Evolutionary conservation across 1,140 invertebrate species (phyloP).

Genomic region (Drosophila obscura): DNA sequence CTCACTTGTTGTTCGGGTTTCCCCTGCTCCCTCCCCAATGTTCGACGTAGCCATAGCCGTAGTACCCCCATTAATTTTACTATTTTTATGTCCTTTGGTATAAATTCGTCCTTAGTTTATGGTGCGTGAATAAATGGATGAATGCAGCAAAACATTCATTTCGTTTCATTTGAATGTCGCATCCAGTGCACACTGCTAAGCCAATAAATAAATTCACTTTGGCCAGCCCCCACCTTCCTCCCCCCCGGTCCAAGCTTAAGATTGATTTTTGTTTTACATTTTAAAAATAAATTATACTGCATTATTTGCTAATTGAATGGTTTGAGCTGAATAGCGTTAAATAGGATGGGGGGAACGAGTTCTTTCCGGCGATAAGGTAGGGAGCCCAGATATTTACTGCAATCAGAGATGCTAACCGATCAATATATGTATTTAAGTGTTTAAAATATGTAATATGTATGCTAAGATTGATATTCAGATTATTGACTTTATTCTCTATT

Average conservation of each 20-base stretch:
- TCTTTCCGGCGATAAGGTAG: neutral
- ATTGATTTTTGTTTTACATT: conserved; percentile 22
- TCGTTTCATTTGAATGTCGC: conserved; percentile 72
- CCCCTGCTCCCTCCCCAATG: neutral
- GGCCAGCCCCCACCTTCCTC: neutral
- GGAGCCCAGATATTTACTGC: too few species aligned
- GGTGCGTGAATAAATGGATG: conserved; percentile 79
- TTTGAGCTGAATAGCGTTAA: neutral
- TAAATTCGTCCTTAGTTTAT: conserved; percentile 79
- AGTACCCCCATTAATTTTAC: conserved; percentile 72
- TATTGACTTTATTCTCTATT: too few species aligned
- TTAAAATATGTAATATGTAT: too few species aligned
- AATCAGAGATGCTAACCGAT: too few species aligned
- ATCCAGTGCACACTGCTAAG: conserved; percentile 19
- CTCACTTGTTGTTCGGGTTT: conserved; percentile 35
- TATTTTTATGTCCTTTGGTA: conserved; percentile 76
- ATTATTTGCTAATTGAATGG: conserved; percentile 16
- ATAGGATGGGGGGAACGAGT: too few species aligned
- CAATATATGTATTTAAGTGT: too few species aligned
- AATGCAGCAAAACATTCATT: conserved; percentile 80
- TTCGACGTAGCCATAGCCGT: conserved; percentile 19
- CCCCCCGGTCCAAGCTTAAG: neutral
- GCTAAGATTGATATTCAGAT: too few species aligned
- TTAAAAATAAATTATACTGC: neutral
- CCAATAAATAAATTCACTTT: conserved; percentile 40